These are phyloP conservation scores for Bufotes viridis DNA, from an alignment of 2,797 vertebrate species.

Conservation along the genomic window DNA sequence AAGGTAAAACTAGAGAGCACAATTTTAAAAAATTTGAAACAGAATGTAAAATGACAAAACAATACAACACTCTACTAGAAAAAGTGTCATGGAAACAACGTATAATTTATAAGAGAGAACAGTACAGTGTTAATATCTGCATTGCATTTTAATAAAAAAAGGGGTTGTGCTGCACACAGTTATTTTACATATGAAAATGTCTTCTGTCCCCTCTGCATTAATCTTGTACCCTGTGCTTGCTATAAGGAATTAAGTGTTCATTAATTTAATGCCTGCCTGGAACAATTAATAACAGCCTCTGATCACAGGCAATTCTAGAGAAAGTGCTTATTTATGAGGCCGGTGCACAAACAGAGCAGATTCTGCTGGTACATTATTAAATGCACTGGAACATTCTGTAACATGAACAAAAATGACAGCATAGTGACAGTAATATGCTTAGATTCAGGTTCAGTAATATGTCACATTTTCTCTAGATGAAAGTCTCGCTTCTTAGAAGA, in stretches of 20 bases:
- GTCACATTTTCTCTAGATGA: not conserved
- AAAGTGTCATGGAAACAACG: constrained; percentile 4
- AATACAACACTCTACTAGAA: not conserved
- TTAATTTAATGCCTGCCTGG: constrained; percentile 38
- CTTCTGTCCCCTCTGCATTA: constrained; percentile 24
- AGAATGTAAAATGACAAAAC: not conserved
- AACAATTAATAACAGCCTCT: constrained; percentile 42
- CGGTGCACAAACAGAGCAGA: not conserved
- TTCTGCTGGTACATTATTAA: constrained; percentile 24
- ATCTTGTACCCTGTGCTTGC: not conserved
- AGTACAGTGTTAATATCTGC: not conserved
- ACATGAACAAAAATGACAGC: constrained; percentile 33
- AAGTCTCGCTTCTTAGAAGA: not conserved
- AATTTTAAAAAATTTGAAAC: not conserved
- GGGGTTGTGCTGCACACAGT: not conserved
- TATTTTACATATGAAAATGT: constrained; percentile 20
- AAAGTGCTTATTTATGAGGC: constrained; percentile 36
- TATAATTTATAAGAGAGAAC: not conserved
- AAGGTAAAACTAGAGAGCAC: not conserved
- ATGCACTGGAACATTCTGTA: constrained; percentile 30
- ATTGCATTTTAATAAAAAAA: constrained; percentile 13
- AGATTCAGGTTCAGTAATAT: not conserved
- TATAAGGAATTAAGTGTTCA: constrained; percentile 28
- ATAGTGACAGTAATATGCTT: constrained; percentile 1
- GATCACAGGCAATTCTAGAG: constrained; percentile 19